Evolutionary conservation across 2,113 vertebrate species (phyloP).

Genomic region (Hystrix cristata): DNA sequence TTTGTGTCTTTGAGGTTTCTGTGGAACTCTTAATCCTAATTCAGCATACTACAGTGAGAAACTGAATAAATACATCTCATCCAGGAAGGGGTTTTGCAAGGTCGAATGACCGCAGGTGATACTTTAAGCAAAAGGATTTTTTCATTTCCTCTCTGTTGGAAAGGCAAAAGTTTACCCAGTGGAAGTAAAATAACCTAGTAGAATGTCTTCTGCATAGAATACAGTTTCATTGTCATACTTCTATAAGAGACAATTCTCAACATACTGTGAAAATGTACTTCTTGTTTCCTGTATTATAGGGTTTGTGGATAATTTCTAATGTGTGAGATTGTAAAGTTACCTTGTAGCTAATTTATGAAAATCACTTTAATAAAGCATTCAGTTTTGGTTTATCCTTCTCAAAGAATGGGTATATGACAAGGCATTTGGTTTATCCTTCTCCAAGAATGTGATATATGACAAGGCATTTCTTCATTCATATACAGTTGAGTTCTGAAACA

Average conservation of each 20-base stretch:
- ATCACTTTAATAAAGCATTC: conserved; percentile 15
- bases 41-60: neutral
- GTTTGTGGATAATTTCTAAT: conserved; percentile 28
- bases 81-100: conserved; percentile 21
- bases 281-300: neutral
- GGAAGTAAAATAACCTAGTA: neutral
- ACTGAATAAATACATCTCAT: conserved; percentile 13
- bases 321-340: conserved; percentile 42
- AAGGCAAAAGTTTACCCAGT: conserved; percentile 40
- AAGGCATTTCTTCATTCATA: neutral
- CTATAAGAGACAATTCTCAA: neutral
- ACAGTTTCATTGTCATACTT: conserved; percentile 25
- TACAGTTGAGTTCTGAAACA: neutral
- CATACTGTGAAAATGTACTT: neutral
- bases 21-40: conserved; percentile 34
- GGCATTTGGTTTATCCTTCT: neutral
- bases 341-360: conserved; percentile 7
- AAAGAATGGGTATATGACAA: neutral
- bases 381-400: neutral
- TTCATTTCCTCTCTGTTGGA: neutral
- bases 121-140: conserved; percentile 57
- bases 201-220: neutral
- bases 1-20: conserved; percentile 27
- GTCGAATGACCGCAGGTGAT: conserved; percentile 31
- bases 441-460: neutral